Percentiles rank a stretch among this genome's conserved stretches.
Conservation (phyloP, 2,797 vertebrate species). For the Hyperoplus immaculatus region DNA sequence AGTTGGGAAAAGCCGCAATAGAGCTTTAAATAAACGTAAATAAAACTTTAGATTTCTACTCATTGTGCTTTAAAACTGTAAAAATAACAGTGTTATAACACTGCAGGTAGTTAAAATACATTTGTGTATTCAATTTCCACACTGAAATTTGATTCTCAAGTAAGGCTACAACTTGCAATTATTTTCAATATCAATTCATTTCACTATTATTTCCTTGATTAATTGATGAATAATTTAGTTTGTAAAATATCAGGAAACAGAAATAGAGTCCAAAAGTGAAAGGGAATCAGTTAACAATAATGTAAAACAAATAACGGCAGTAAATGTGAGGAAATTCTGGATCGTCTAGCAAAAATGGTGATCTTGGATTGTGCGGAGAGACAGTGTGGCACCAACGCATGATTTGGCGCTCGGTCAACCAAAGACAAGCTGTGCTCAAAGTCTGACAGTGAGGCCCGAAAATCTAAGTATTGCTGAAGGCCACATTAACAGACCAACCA, state of each 20-base stretch:
- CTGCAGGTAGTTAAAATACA: not conserved
- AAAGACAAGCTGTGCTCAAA: not conserved
- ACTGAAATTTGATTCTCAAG: not conserved
- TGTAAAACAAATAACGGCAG: not conserved
- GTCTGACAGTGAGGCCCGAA: not conserved
- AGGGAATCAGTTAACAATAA: not conserved
- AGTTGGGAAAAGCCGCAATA: not conserved
- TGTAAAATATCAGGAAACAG: not conserved
- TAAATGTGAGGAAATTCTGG: not conserved
- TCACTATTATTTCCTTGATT: not conserved
- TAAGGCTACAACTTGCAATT: not conserved
- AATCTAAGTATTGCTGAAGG: not conserved
- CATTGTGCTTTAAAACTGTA: not conserved
- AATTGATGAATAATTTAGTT: not conserved
- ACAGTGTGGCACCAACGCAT: not conserved
- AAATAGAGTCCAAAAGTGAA: too few relatives aligned
- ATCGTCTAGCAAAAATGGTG: not conserved
- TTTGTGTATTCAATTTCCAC: not conserved
- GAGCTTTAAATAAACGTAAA: conserved; percentile 16
- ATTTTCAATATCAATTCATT: not conserved
- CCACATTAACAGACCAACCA: not conserved
- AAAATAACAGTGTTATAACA: not conserved
- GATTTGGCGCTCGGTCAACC: not conserved
- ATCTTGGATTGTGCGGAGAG: too few relatives aligned
- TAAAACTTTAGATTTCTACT: not conserved